These are phyloP conservation scores for Paramuricea clavata DNA, from an alignment of 92 coral and sea anemone genomes.

Conservation along the genomic window DNA sequence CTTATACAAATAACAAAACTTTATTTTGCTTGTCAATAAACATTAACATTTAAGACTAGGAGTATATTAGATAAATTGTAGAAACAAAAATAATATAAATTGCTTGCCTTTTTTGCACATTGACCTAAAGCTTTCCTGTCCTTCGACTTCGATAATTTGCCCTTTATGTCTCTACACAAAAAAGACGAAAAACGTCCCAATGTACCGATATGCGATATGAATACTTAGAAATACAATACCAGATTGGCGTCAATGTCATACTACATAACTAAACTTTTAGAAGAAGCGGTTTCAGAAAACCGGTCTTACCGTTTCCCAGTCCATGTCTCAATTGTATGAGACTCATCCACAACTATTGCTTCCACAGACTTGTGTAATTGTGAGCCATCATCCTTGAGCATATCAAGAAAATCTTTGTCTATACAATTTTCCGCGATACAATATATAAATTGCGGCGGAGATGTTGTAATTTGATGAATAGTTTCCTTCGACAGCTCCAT, in stretches of 20 bases:
- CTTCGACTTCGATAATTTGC: neutral
- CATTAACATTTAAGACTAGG: neutral
- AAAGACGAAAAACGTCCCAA: neutral
- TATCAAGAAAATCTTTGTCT: neutral
- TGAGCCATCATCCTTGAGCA: neutral
- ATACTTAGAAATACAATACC: neutral
- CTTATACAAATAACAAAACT: neutral
- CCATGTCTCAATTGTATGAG: slow-evolving; percentile 13
- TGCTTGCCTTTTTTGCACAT: slow-evolving; percentile 49
- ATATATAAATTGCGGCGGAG: neutral
- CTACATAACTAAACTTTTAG: neutral
- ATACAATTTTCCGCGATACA: neutral
- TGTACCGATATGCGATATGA: neutral
- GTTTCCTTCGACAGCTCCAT: neutral
- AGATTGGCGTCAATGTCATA: neutral
- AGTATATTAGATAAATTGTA: neutral
- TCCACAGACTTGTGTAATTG: neutral
- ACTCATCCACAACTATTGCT: neutral
- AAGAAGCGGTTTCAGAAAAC: too few species aligned
- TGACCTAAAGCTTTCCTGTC: slow-evolving; percentile 38
- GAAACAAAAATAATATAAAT: neutral
- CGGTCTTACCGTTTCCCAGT: slow-evolving; percentile 31
- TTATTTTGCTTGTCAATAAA: neutral
- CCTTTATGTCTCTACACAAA: too few species aligned
- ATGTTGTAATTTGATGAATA: neutral